Evolutionary conservation across 2,888 invertebrate genomes (phyloP).

Genomic region (Eurytoma californica): DNA sequence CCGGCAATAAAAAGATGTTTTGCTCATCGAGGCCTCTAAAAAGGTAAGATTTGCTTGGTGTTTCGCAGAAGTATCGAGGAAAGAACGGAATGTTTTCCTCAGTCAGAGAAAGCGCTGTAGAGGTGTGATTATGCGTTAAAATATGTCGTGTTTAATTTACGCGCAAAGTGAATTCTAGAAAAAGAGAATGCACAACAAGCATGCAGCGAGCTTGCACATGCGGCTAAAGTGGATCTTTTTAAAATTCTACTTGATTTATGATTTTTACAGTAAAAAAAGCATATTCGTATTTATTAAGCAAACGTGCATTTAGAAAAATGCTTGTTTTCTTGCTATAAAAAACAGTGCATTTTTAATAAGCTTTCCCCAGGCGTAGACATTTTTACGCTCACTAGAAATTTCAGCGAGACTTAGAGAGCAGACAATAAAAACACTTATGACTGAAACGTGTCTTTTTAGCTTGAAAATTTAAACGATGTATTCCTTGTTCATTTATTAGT

Average conservation of each 20-base stretch:
- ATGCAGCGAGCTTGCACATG: neutral
- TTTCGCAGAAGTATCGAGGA: constrained; percentile 21
- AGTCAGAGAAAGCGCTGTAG: constrained; percentile 1
- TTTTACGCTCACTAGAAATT: no score
- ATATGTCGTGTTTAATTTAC: constrained; percentile 34
- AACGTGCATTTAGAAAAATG: no score
- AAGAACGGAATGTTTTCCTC: neutral
- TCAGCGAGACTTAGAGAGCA: no score
- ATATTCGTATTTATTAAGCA: no score
- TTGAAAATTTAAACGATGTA: no score
- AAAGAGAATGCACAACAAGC: constrained; percentile 25
- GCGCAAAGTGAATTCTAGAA: constrained; percentile 29
- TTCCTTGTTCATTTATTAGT: no score
- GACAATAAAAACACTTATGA: no score
- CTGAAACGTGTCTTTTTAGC: no score
- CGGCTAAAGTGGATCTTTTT: neutral
- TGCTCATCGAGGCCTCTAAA: neutral
- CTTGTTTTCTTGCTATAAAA: no score
- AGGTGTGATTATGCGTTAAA: constrained; percentile 6
- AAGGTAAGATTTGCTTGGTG: neutral
- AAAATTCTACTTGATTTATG: constrained; percentile 7
- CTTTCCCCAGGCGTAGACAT: no score
- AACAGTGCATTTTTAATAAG: no score
- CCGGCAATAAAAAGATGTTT: neutral
- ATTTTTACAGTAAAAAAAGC: neutral